phyloP scores from a whole-genome alignment of 2,113 vertebrate genomes.

The Psophia crepitans region DNA sequence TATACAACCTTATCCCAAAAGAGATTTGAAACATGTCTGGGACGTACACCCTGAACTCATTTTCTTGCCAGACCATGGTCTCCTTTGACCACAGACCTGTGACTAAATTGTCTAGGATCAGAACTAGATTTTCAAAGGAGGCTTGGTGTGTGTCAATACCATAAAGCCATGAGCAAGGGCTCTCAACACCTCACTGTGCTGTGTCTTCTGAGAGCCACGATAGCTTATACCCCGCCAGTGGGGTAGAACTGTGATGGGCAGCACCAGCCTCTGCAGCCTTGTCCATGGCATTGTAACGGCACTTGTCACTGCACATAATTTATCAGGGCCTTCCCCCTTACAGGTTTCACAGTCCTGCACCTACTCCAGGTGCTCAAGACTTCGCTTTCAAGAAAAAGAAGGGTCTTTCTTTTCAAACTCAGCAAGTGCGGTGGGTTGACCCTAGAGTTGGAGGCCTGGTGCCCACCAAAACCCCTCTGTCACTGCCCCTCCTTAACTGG shows the following conservation, averaged over 20 bases:
- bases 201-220: fast-evolving
- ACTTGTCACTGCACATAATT: neutral
- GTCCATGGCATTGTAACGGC: fast-evolving
- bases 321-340: neutral
- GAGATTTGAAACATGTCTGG: neutral
- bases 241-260: neutral
- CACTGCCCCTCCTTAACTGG: no score
- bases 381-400: neutral
- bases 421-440: neutral
- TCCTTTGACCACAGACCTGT: neutral
- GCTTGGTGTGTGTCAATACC: neutral
- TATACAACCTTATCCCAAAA: neutral
- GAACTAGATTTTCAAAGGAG: neutral
- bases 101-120: neutral
- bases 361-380: neutral
- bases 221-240: neutral
- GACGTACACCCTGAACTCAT: neutral
- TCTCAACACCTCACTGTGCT: neutral
- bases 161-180: neutral
- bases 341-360: neutral
- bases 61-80: neutral
- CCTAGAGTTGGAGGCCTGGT: no score
- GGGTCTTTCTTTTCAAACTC: neutral
- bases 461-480: no score
- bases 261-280: neutral